Base-by-base conservation (phyloP, 1,140 invertebrate species). In the Mizuhopecten yessoensis region DNA sequence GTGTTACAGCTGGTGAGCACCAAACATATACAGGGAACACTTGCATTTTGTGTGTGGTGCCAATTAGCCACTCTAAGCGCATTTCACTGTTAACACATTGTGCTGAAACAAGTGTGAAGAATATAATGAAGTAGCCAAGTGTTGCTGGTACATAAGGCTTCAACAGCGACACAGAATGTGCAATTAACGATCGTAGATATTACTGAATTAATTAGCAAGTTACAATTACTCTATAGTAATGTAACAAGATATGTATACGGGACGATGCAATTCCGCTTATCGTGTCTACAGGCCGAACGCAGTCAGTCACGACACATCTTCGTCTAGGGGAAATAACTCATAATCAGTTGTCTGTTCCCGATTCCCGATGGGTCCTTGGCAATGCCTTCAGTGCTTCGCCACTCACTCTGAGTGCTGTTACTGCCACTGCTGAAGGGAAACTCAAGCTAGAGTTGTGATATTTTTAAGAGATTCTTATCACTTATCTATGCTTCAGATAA, bases 291-390 rank as follows among this genome's bases (percentile, higher is more conserved):
- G 57, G 57, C n/a, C 57, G 29, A 75, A n/a, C 57, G 9, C n/a
- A n/a, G 57, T 75, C 57, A 75, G 57, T 75, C 57, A 29, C 23
- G n/a, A 75, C 57, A 75, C 57, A 29, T 75, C 57, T 29, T 29
- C 57, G 17, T 75, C 23, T 75, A 75, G n/a, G 57, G 57, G 57
- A 29, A 75, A 75, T 75, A 75, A 75, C 57, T 75, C 57, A 75
- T 75, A n/a, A 75, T 75, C 23, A 75, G n/a, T 11, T 9, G n/a
- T 75, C 23, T 75, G 57, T 75, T 75, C 29, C 9, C 11, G 23
- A 75, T n/a, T 3, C 23, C 57, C 57, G 29, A 29, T 75, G n/a
- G 45, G n/a, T 75, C 57, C 57, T 29, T 29, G n/a, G 57, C 5
- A 75, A 75, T 75, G n/a, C 23, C n/a, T 75, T 75, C 36, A 75